Evolutionary conservation across 2,797 vertebrate genomes (phyloP), one percentile per base, ranked within the genome.

Genomic region (Phataginus tricuspis): DNA sequence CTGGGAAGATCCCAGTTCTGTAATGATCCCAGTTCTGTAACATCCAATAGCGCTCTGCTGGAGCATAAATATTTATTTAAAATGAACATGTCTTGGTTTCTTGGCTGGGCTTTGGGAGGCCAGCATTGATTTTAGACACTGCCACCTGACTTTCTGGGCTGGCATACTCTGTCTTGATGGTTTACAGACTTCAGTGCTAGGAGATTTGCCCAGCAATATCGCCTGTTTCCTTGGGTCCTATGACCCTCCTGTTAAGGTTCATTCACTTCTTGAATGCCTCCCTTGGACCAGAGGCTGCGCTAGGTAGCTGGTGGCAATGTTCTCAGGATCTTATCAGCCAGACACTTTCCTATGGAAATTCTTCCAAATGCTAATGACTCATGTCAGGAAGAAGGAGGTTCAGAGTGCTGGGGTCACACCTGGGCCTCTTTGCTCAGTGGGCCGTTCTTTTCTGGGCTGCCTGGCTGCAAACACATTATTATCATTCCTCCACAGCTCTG

Each of bases 401-500:
- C 1, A 39, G 83, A 86, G 83, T 39, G 15, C n/a, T 85, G 25
- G 42, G 91, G 82, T 90, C 57, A 72, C 11, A 92, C 89, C 66
- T 27, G 64, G 66, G 68, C 21, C 34, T 84, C 59, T 86, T 31
- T 0, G 3, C 63, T 95, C 57, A 29, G 68, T 21, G 53, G 0
- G 0, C 45, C 91, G 77, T 68, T 8, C 21, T 91, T 37, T 90
- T 29, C 42, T 27, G 63, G 57, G 68, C 55, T 96, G 97, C 72
- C 95, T 86, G 93, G 51, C 51, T 96, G 96, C 97, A 94, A 95
- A 80, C 80, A 78, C 55, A 86, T 63, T 91, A 89, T 95, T 88
- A 93, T 97, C 97, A 94, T 97, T 96, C 89, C 91, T 96, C 69
- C 72, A 42, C 53, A 86, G 72, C 86, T 97, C 92, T 96, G 91